A percentile compares a stretch with the other conserved stretches of the same genome.
These are phyloP conservation scores for Habropoda laboriosa DNA, from an alignment of 1,140 invertebrate genomes.

Conservation along the genomic window DNA sequence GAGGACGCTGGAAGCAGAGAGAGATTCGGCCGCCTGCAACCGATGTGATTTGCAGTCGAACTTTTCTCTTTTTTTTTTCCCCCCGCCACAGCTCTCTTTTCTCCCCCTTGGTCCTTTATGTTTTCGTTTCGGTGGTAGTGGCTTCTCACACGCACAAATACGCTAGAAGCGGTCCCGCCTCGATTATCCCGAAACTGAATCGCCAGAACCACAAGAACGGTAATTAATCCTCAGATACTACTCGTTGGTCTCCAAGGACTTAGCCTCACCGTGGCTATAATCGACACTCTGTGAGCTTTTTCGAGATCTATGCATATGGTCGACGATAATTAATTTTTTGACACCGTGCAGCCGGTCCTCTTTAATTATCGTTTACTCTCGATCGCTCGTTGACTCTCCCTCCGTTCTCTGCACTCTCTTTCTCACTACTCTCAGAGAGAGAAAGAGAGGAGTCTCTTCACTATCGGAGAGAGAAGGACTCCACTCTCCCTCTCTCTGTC, in stretches of 20 bases:
- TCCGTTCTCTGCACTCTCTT: no score
- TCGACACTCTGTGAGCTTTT: background rate
- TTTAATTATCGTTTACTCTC: background rate
- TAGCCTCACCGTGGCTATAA: background rate
- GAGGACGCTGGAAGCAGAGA: constrained; percentile 7
- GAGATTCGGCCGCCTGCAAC: constrained; percentile 29
- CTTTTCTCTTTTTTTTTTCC: background rate
- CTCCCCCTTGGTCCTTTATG: background rate
- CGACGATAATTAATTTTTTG: constrained; percentile 25
- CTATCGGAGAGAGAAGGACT: no score
- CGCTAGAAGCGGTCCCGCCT: background rate
- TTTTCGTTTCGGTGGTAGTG: no score
- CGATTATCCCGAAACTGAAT: constrained; percentile 33
- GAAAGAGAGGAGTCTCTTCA: no score
- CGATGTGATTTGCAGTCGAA: constrained; percentile 54
- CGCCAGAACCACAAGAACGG: constrained; percentile 5
- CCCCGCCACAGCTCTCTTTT: background rate
- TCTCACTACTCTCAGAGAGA: no score
- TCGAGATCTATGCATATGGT: background rate
- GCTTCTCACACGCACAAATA: background rate
- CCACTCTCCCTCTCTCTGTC: no score
- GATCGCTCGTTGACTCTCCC: background rate
- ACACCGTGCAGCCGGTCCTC: background rate
- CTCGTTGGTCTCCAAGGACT: background rate
- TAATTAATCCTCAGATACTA: constrained; percentile 23